These are phyloP conservation scores for Pyralis farinalis DNA, from an alignment of 2,888 invertebrate genomes.

Conservation along the genomic window DNA sequence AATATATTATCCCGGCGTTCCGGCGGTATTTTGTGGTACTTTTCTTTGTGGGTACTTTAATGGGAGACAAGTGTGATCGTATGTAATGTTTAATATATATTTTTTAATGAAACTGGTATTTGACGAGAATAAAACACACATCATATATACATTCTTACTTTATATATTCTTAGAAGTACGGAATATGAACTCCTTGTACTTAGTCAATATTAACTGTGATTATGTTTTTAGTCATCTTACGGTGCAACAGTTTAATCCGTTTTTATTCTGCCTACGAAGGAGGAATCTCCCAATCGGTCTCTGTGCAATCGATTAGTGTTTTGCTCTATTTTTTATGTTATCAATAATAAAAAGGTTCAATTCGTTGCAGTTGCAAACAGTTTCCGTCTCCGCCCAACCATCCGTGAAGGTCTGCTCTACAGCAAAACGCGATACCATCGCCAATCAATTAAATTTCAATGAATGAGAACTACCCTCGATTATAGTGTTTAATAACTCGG, in stretches of 20 bases:
- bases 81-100: too few species aligned
- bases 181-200: too few species aligned
- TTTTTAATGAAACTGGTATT: too few species aligned
- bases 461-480: conserved; percentile 4
- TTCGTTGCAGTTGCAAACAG: conserved; percentile 31
- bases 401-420: conserved; percentile 35
- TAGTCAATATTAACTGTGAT: too few species aligned
- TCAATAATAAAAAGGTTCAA: conserved; percentile 26
- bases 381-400: conserved; percentile 36
- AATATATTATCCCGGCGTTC: too few species aligned
- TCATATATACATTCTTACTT: too few species aligned
- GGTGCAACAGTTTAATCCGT: conserved; percentile 21
- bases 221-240: conserved; percentile 41
- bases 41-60: too few species aligned
- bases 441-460: conserved; percentile 5
- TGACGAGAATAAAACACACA: too few species aligned
- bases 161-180: too few species aligned
- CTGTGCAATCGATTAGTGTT: conserved; percentile 35
- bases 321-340: conserved; percentile 29
- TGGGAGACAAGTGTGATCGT: too few species aligned
- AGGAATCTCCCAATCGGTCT: conserved; percentile 28
- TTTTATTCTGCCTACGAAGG: conserved; percentile 26
- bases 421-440: conserved; percentile 2
- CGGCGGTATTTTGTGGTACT: too few species aligned
- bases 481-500: conserved; percentile 2